phyloP scores from a whole-genome alignment of 2,797 vertebrate genomes.

The Etheostoma perlongum region DNA sequence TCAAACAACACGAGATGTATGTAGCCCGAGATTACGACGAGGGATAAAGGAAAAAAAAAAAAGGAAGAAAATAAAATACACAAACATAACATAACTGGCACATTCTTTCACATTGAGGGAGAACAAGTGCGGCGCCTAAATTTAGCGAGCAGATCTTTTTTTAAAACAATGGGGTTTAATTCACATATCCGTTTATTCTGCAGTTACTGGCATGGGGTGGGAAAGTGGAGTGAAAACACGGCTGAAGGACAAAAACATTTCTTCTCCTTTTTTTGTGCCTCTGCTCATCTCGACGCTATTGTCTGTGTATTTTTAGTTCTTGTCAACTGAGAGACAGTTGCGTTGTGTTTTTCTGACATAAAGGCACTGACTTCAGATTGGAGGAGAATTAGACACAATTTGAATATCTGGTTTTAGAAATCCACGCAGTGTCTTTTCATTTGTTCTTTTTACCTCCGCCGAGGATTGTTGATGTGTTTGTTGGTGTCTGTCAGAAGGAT shows the following conservation, averaged over 20 bases:
- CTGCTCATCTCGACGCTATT: conserved; percentile 85
- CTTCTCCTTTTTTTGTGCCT: conserved; percentile 65
- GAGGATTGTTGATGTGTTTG: too few relatives aligned
- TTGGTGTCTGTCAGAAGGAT: too few relatives aligned
- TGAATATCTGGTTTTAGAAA: conserved; percentile 29
- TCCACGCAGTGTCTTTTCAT: conserved; percentile 27
- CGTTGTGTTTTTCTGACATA: conserved; percentile 81
- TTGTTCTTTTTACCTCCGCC: background rate
- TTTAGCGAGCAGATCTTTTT: conserved; percentile 80
- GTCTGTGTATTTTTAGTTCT: conserved; percentile 87
- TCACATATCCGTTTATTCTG: conserved; percentile 86
- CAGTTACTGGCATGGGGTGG: conserved; percentile 78
- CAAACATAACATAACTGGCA: conserved; percentile 68
- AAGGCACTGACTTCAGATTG: conserved; percentile 74
- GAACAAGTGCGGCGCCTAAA: conserved; percentile 71
- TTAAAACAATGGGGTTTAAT: conserved; percentile 87
- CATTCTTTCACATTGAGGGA: conserved; percentile 71
- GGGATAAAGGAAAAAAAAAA: conserved; percentile 59
- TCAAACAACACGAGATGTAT: conserved; percentile 70
- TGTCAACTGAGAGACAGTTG: conserved; percentile 83
- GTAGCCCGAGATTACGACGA: conserved; percentile 69
- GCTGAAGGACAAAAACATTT: conserved; percentile 84
- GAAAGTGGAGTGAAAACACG: conserved; percentile 79
- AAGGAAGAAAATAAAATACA: conserved; percentile 68
- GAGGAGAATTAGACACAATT: conserved; percentile 51